Evolutionary conservation across 2,113 vertebrate species (phyloP).

Genomic region (Centropristis striata): DNA sequence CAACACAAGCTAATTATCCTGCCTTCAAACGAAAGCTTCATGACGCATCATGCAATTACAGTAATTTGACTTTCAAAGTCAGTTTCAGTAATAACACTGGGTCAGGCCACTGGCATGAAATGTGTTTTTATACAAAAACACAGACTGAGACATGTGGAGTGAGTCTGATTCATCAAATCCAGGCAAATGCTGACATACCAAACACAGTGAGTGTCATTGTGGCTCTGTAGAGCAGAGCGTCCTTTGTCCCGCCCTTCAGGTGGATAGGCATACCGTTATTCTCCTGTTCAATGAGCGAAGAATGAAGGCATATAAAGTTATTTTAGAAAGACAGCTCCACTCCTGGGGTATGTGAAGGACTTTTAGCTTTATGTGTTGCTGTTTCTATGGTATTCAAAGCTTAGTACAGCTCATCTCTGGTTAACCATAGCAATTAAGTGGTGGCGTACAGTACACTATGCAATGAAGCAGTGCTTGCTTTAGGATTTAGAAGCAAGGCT

Average conservation of each 20-base stretch:
- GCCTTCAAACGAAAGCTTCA: constrained; percentile 7
- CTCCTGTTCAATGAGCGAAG: constrained; percentile 81
- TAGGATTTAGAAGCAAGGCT: constrained; percentile 30
- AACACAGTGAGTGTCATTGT: constrained; percentile 84
- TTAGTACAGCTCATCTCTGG: constrained; percentile 12
- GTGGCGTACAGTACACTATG: not conserved
- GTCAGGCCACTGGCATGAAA: not conserved
- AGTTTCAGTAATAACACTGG: constrained; percentile 12
- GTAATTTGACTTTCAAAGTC: constrained; percentile 23
- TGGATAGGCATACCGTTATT: constrained; percentile 90
- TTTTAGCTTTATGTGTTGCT: not conserved
- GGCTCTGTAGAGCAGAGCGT: constrained; percentile 84
- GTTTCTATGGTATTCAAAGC: not conserved
- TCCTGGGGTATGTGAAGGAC: not conserved
- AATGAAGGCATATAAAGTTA: not conserved
- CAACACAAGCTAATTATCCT: not conserved
- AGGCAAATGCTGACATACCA: constrained; percentile 83
- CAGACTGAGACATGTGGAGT: constrained; percentile 19
- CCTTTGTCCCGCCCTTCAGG: constrained; percentile 88
- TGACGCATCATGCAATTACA: constrained; percentile 37
- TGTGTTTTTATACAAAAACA: constrained; percentile 19
- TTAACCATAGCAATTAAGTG: constrained; percentile 26
- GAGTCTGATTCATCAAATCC: constrained; percentile 52
- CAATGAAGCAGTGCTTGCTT: constrained; percentile 22
- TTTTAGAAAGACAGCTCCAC: not conserved